Conservation (phyloP, 2,888 invertebrate genomes). For the Chelonus formosanus region DNA sequence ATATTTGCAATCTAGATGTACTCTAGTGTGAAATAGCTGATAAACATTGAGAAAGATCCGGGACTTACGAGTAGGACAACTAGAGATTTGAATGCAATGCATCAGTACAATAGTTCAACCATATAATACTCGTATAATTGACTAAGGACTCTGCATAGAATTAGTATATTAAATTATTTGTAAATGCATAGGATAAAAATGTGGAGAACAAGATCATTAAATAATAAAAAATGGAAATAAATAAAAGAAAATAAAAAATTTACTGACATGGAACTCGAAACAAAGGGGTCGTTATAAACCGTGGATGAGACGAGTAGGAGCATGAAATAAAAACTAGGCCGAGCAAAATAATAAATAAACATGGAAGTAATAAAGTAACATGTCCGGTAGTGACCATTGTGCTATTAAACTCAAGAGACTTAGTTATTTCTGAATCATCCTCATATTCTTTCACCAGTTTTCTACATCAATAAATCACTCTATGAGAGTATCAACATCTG, state of each 20-base stretch:
- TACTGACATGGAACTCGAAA: neutral
- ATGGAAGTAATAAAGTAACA: slow-evolving; percentile 12
- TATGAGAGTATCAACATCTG: slow-evolving; percentile 19
- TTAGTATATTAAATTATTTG: no score
- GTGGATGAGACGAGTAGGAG: neutral
- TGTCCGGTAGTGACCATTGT: no score
- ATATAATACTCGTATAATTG: no score
- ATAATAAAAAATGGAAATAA: no score
- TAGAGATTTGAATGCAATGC: no score
- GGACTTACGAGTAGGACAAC: no score
- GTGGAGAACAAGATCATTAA: no score
- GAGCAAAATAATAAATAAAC: slow-evolving; percentile 21
- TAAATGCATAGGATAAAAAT: no score
- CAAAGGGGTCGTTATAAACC: neutral
- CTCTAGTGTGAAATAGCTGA: slow-evolving; percentile 59
- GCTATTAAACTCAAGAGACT: neutral
- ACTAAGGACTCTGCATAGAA: no score
- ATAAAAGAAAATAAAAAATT: slow-evolving; percentile 9
- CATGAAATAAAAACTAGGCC: slow-evolving; percentile 18
- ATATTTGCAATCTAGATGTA: slow-evolving; percentile 60
- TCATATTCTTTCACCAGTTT: neutral
- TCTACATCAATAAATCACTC: neutral
- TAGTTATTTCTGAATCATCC: neutral
- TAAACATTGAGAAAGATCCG: slow-evolving; percentile 44
- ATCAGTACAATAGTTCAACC: no score